Base-by-base conservation (phyloP, 2,797 vertebrate species). In the Parambassis ranga region DNA sequence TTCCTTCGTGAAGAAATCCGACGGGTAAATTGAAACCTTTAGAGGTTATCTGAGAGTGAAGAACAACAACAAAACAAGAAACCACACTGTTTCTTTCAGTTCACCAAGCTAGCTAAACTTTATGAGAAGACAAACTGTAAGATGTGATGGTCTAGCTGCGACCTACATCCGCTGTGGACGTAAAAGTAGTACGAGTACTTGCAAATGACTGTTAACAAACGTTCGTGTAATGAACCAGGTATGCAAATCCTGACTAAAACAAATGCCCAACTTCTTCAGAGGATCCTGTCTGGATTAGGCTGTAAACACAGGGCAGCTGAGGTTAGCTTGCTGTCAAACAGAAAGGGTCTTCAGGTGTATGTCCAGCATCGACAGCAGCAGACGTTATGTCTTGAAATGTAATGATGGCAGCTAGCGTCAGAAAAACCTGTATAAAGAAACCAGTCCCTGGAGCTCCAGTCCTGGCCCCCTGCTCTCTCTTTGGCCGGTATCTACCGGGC, bases 281-380 rank as follows among this genome's bases (percentile, higher is more conserved):
- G 5, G 36, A 50, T 24, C 14, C 56, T 22, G 23, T 11, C 51
- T 28, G 46, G 36, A 43, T 36, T 87, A 85, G 85, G 84, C 43
- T 63, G 73, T 83, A 70, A 85, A 86, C 80, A 83, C 33, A 24
- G 41, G 16, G n/a, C 35, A 48, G 85, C 78, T 84, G 85, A 58
- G 13, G 61, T 39, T 84, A 76, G 78, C 83, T 69, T 55, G 42
- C 68, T 64, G 68, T 68, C 68, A 77, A 71, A 62, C 39, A 23
- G 7, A 26, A 3, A 46, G 7, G 3, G 6, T 37, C 13, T 26
- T 10, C 35, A 38, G 20, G 33, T 64, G 9, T 58, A 10, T 39
- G 39, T 63, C 36, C 50, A 28, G 51, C 15, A 49, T 26, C 5
- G 35, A 39, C 22, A 65, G 14, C 23, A 50, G 16, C 14, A 50